Percentiles rank a stretch among this genome's conserved stretches.
These are phyloP conservation scores for Ahaetulla prasina DNA, from an alignment of 2,113 vertebrate species.

Conservation along the genomic window DNA sequence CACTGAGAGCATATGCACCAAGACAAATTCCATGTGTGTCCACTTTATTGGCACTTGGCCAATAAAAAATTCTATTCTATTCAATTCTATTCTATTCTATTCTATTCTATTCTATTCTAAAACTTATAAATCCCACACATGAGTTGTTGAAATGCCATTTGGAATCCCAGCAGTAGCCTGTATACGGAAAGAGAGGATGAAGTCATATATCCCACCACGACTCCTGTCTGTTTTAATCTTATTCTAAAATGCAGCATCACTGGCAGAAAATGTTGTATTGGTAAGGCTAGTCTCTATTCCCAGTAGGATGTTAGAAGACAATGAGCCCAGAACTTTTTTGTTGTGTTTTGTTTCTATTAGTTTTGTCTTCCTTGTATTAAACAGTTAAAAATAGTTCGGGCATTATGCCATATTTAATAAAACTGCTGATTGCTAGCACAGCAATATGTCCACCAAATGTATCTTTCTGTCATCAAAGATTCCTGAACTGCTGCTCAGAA, in stretches of 20 bases:
- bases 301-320: not conserved
- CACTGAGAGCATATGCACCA: too few relatives aligned
- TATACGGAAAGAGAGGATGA: not conserved
- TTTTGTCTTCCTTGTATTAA: not conserved
- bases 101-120: too few relatives aligned
- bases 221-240: not conserved
- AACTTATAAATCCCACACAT: not conserved
- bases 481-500: not conserved
- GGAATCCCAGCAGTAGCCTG: not conserved
- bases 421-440: not conserved
- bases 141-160: not conserved
- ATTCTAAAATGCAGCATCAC: not conserved
- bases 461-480: not conserved
- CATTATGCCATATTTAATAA: not conserved
- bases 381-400: not conserved
- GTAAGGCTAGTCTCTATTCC: not conserved
- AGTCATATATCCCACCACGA: not conserved
- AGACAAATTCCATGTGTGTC: too few relatives aligned
- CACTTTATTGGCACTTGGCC: too few relatives aligned
- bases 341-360: not conserved
- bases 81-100: too few relatives aligned
- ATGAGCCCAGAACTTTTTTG: not conserved
- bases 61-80: too few relatives aligned
- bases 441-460: too few relatives aligned
- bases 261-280: not conserved